Base-by-base conservation (phyloP, 2,113 vertebrate species). In the Trematomus loennbergii region DNA sequence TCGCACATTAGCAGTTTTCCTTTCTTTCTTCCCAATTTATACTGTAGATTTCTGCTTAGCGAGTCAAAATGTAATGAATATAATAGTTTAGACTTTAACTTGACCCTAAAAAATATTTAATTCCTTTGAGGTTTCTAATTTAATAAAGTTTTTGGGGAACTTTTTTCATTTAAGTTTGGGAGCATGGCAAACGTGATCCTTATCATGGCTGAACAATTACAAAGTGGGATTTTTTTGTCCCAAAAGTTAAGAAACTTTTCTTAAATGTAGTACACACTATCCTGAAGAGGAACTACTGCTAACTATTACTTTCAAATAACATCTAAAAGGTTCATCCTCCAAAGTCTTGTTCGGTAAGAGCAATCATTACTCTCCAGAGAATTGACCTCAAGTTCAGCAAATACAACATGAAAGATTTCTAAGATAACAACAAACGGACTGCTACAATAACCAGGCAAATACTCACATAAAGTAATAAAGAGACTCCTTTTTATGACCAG, bases 21-120 rank as follows among this genome's bases (percentile, higher is more conserved):
- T 81, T 84, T 79, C 65, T 81, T 81, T 89, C 29, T 73, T 64
- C 64, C 78, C 92, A 85, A 91, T 90, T 91, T 76, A 64, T 46
- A 7, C 53, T 46, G 43, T 72, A 62, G 74, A 87, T 84, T 89
- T 88, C 71, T 90, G 87, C 92, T 88, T 89, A 84, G 78, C 72
- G 77, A 75, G 82, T 72, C 77, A 75, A 85, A 91, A 80, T 84
- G 54, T 73, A 75, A 78, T 72, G 73, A 82, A 79, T 78, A 13
- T 78, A 79, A 83, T 67, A 45, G 70, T 82, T 77, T 63, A 65
- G 72, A 87, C 52, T 86, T 83, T 64, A 82, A 80, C 58, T 60
- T 84, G 57, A 53, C 63, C 71, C 55, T 63, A 50, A 83, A 78
- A 40, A 65, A 66, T 58, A 77, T 3, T 64, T 63, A 40, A 62